These are phyloP conservation scores for Diploptera punctata DNA, from an alignment of 2,888 invertebrate species.

Conservation along the genomic window DNA sequence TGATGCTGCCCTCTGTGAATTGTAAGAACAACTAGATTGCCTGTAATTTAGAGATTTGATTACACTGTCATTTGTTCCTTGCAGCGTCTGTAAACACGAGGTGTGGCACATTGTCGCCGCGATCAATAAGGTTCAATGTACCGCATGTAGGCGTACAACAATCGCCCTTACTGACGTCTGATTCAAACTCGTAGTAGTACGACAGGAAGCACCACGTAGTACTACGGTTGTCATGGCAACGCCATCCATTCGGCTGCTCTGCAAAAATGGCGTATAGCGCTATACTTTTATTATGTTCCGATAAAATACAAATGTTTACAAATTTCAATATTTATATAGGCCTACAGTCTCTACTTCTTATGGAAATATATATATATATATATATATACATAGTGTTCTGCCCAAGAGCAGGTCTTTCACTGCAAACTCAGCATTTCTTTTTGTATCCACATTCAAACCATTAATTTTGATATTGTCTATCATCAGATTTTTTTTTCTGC, in stretches of 20 bases:
- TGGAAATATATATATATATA: too few species aligned
- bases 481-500: too few species aligned
- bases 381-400: too few species aligned
- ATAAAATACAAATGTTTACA: too few species aligned
- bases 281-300: too few species aligned
- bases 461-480: too few species aligned
- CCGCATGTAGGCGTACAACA: background rate
- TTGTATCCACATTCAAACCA: too few species aligned
- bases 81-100: constrained; percentile 1
- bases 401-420: too few species aligned
- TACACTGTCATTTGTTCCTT: background rate
- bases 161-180: background rate
- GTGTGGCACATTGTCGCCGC: constrained; percentile 9
- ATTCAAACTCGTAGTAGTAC: constrained; percentile 11
- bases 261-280: background rate
- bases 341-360: too few species aligned
- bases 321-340: too few species aligned
- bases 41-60: constrained; percentile 14
- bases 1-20: too few species aligned
- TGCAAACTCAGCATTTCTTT: too few species aligned
- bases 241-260: background rate
- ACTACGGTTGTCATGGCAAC: constrained; percentile 18
- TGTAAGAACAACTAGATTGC: background rate
- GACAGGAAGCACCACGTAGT: constrained; percentile 14
- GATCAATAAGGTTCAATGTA: background rate